Percentiles rank a stretch among this genome's conserved stretches.
Conservation (phyloP, 1,140 invertebrate genomes). For the Hycleus phaleratus region DNA sequence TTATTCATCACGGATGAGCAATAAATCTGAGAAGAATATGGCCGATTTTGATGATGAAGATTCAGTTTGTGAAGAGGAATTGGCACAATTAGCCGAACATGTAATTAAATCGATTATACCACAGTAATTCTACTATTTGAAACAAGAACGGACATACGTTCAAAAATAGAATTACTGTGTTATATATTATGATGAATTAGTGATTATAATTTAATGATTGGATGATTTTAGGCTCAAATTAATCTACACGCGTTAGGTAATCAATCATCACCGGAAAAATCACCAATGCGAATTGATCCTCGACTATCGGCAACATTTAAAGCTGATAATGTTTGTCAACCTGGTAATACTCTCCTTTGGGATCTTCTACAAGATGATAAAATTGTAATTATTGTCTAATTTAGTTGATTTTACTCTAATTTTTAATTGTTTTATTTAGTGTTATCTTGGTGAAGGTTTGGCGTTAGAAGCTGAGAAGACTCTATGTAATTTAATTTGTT, state of each 20-base stretch:
- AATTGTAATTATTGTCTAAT: conserved; percentile 56
- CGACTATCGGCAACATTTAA: conserved; percentile 50
- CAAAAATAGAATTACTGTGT: background rate
- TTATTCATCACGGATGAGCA: conserved; percentile 81
- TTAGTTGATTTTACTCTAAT: no score
- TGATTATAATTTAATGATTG: background rate
- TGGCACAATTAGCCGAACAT: conserved; percentile 66
- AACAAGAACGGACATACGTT: background rate
- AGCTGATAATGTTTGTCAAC: conserved; percentile 74
- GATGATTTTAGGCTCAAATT: conserved; percentile 30
- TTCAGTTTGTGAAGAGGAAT: conserved; percentile 78
- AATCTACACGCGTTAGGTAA: conserved; percentile 38
- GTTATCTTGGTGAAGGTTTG: conserved; percentile 76
- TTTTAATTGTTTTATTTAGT: conserved; percentile 44
- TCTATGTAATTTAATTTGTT: conserved; percentile 79
- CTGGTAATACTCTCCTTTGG: conserved; percentile 87
- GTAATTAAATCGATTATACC: conserved; percentile 28
- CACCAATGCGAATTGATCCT: conserved; percentile 33
- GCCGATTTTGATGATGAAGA: conserved; percentile 92
- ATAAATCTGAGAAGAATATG: conserved; percentile 92
- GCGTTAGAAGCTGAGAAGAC: conserved; percentile 88
- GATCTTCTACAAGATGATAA: conserved; percentile 88
- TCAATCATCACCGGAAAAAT: conserved; percentile 40
- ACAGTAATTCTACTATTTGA: background rate
- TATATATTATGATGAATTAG: no score